These are phyloP conservation scores for Chaetops frenatus DNA, from an alignment of 2,113 vertebrate species.

Conservation along the genomic window DNA sequence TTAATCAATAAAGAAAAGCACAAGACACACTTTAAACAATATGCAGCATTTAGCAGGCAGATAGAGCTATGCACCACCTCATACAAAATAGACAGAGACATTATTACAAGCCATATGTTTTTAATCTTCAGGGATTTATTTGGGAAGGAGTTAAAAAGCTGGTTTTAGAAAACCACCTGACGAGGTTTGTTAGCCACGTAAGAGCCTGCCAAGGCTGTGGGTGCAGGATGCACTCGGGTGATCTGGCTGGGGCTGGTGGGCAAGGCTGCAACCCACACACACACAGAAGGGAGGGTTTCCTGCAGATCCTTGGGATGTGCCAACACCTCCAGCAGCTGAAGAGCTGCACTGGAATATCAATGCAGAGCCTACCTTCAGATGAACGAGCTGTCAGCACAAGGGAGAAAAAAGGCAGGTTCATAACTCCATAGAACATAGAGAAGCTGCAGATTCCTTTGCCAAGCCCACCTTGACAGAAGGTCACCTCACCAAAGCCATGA, in stretches of 20 bases:
- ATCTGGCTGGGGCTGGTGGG: neutral
- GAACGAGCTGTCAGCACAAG: neutral
- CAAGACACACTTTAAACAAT: neutral
- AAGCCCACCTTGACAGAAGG: neutral
- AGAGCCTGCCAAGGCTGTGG: neutral
- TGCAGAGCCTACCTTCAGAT: neutral
- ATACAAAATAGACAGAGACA: neutral
- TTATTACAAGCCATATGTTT: neutral
- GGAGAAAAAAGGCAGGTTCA: neutral
- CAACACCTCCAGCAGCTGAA: neutral
- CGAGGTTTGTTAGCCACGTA: neutral
- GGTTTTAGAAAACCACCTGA: neutral
- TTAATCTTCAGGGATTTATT: neutral
- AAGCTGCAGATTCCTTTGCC: neutral
- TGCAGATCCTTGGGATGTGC: neutral
- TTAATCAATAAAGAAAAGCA: conserved; percentile 5
- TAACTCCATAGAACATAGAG: rapidly evolving
- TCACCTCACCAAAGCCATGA: neutral
- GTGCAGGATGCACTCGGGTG: rapidly evolving
- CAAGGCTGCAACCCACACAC: neutral
- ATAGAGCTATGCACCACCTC: neutral
- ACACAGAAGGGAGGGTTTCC: neutral
- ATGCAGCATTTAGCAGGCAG: neutral
- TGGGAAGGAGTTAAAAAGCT: neutral
- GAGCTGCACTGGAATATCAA: neutral